Evolutionary conservation across 2,113 vertebrate species (phyloP).

Genomic region (Seriola rivoliana): DNA sequence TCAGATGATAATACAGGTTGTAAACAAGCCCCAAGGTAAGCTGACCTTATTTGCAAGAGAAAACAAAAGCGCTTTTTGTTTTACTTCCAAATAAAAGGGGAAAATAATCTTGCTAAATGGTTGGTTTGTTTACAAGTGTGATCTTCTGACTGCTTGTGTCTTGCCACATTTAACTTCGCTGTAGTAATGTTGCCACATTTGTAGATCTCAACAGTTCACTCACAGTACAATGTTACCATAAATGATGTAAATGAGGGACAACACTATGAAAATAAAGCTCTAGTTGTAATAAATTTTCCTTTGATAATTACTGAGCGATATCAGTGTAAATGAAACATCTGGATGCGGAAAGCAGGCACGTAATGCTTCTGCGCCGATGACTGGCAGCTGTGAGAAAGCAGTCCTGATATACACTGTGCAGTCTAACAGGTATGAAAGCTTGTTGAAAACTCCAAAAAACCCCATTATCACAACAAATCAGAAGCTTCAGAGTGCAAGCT

Average conservation of each 20-base stretch:
- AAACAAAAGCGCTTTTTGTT: neutral
- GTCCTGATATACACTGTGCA: neutral
- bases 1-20: neutral
- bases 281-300: conserved; percentile 5
- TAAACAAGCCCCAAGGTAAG: neutral
- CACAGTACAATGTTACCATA: neutral
- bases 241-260: neutral
- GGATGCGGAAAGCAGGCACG: conserved; percentile 4
- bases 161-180: neutral
- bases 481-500: conserved; percentile 7
- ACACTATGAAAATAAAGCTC: neutral
- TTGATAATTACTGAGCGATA: conserved; percentile 1
- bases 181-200: neutral
- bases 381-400: conserved; percentile 19
- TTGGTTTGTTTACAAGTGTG: neutral
- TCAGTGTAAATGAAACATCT: conserved; percentile 7
- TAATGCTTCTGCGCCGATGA: conserved; percentile 1
- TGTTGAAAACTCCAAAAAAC: conserved; percentile 37
- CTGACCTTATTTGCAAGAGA: neutral
- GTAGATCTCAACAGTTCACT: neutral
- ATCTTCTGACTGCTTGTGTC: neutral
- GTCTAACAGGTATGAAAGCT: conserved; percentile 41
- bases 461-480: conserved; percentile 48
- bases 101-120: neutral
- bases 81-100: neutral